phyloP scores from a whole-genome alignment of 2,113 vertebrate species.

The Heptranchias perlo region DNA sequence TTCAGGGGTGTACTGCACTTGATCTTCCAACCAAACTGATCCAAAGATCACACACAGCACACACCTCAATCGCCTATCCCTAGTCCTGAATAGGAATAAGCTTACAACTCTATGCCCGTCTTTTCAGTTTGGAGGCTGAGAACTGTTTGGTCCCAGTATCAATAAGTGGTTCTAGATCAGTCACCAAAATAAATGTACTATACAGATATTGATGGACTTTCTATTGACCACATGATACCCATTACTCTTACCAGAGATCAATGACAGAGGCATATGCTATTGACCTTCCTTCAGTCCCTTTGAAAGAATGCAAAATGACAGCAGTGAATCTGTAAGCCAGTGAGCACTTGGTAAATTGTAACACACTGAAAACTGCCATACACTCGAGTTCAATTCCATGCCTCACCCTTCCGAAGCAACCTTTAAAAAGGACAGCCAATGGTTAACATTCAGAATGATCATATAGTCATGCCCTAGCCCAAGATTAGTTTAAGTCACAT shows the following conservation, averaged over 20 bases:
- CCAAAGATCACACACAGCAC: too few relatives aligned
- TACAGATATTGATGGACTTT: not conserved
- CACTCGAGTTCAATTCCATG: not conserved
- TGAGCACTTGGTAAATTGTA: not conserved
- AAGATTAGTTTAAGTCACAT: not conserved
- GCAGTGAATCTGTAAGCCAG: not conserved
- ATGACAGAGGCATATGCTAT: not conserved
- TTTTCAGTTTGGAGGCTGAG: too few relatives aligned
- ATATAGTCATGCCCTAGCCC: not conserved
- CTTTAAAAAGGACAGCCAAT: not conserved
- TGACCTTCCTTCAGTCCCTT: not conserved
- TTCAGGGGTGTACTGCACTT: too few relatives aligned
- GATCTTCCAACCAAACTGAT: too few relatives aligned
- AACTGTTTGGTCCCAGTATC: not conserved
- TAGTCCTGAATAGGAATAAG: too few relatives aligned
- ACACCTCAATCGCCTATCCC: not conserved
- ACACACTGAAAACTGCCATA: not conserved
- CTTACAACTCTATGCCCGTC: not conserved
- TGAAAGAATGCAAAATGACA: not conserved
- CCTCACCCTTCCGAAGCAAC: not conserved
- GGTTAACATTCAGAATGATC: not conserved
- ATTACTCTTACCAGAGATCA: not conserved
- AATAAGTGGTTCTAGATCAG: not conserved
- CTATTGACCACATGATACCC: not conserved
- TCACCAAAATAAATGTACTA: not conserved